Base-by-base conservation (phyloP, 2,113 vertebrate species). In the Enhydra lutris region DNA sequence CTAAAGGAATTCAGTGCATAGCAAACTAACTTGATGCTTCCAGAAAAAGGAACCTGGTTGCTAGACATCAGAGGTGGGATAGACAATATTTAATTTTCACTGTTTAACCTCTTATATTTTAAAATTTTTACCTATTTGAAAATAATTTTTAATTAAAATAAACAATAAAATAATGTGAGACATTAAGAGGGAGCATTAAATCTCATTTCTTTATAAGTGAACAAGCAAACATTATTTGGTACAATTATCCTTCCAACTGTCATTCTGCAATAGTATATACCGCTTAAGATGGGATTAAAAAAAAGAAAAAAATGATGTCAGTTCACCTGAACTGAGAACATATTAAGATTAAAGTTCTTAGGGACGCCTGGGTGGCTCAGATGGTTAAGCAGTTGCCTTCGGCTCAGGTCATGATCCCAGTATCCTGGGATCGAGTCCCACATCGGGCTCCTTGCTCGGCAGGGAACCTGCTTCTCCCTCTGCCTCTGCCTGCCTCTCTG, bases 91-190 rank as follows among this genome's bases (percentile, higher is more conserved):
- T 29, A 89, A 29, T 76, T 81, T 79, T 73, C 45, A 88, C 61
- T 42, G 1, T 57, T 88, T 45, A 78, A 42, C 20, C 11, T 45
- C 59, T 80, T 26, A 86, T 50, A 74, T 78, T 82, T 89, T 89
- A 24, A 29, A 81, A 74, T 10, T 61, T 71, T 73, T 59, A 95
- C 36, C 24, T 76, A 61, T 61, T 67, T 92, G 15, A 87, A 92
- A 87, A 93, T 59, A 65, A 61, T 65, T 57, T 86, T 81, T 83
- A 85, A 94, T 69, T 81, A 42, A 79, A 86, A 89, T 11, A 61
- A 97, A 82, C 4, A 24, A 96, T 9, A 69, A 10, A 91, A 71
- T 81, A 94, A 91, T 57, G 17, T 92, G 42, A 94, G n/a, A 59
- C 92, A 17, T 29, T 86, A 89, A 15, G 65, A n/a, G 65, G 20